Conservation (phyloP, 2,888 invertebrate species). For the Papilio demoleus region DNA sequence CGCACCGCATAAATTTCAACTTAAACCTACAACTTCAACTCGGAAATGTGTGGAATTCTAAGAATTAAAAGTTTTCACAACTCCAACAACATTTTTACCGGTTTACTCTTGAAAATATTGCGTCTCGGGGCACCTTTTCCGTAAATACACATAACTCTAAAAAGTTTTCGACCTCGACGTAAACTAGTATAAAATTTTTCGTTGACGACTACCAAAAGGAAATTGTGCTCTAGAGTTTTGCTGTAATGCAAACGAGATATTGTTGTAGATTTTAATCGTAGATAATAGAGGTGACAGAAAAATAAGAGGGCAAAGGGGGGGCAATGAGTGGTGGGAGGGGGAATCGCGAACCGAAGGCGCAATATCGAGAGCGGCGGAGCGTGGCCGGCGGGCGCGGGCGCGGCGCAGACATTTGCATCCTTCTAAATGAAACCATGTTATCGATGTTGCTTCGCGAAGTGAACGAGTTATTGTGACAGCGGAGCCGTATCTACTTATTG, state of each 20-base stretch:
- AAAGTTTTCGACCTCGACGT: slow-evolving; percentile 44
- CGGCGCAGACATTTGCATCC: slow-evolving; percentile 72
- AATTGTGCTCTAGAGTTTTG: slow-evolving; percentile 55
- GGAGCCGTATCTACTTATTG: slow-evolving; percentile 43
- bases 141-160: slow-evolving; percentile 43
- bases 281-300: slow-evolving; percentile 64
- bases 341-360: slow-evolving; percentile 56
- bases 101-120: slow-evolving; percentile 71
- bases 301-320: slow-evolving; percentile 32
- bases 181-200: slow-evolving; percentile 11
- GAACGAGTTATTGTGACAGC: slow-evolving; percentile 60
- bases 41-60: slow-evolving; percentile 71
- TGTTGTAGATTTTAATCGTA: slow-evolving; percentile 70
- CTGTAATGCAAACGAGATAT: slow-evolving; percentile 61
- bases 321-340: slow-evolving; percentile 44
- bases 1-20: slow-evolving; percentile 74
- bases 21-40: slow-evolving; percentile 71
- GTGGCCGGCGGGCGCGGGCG: slow-evolving; percentile 61
- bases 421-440: slow-evolving; percentile 63
- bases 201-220: slow-evolving; percentile 49
- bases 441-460: slow-evolving; percentile 64
- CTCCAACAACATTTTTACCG: slow-evolving; percentile 62
- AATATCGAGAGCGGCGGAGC: slow-evolving; percentile 71
- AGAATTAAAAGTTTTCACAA: slow-evolving; percentile 76
- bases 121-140: slow-evolving; percentile 33